A percentile compares a stretch with the other conserved stretches of the same genome.
These are phyloP conservation scores for Galeruca laticollis DNA, from an alignment of 2,888 invertebrate genomes.

Conservation along the genomic window DNA sequence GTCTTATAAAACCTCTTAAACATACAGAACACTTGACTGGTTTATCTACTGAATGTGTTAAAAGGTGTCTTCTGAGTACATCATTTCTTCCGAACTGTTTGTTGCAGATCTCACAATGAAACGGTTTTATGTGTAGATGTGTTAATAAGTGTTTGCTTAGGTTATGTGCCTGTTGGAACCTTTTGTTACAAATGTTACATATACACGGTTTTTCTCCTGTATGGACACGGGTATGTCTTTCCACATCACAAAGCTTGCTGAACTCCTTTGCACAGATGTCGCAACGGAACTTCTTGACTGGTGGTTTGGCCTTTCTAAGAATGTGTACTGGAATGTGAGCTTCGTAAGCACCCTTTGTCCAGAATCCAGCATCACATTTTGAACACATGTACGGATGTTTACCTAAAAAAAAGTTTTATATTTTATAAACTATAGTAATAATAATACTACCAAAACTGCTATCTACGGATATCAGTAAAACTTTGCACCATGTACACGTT, in stretches of 20 bases:
- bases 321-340: slow-evolving; percentile 59
- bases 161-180: slow-evolving; percentile 63
- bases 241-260: slow-evolving; percentile 62
- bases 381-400: slow-evolving; percentile 62
- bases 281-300: slow-evolving; percentile 59
- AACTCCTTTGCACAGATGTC: slow-evolving; percentile 61
- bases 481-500: no score
- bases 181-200: slow-evolving; percentile 60
- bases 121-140: slow-evolving; percentile 62
- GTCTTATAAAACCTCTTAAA: slow-evolving; percentile 60
- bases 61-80: slow-evolving; percentile 62
- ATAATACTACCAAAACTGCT: no score
- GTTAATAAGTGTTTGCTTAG: slow-evolving; percentile 64
- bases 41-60: slow-evolving; percentile 63
- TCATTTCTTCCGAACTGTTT: slow-evolving; percentile 63
- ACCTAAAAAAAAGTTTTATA: slow-evolving; percentile 50
- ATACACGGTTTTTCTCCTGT: slow-evolving; percentile 64
- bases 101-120: slow-evolving; percentile 62
- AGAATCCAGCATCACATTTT: slow-evolving; percentile 60
- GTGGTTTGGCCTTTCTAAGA: slow-evolving; percentile 53
- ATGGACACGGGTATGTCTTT: slow-evolving; percentile 63
- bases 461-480: no score
- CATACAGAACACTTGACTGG: slow-evolving; percentile 61
- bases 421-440: background rate
- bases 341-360: slow-evolving; percentile 55